Evolutionary conservation across 1,140 invertebrate species (phyloP).

Genomic region (Helicoverpa armigera): DNA sequence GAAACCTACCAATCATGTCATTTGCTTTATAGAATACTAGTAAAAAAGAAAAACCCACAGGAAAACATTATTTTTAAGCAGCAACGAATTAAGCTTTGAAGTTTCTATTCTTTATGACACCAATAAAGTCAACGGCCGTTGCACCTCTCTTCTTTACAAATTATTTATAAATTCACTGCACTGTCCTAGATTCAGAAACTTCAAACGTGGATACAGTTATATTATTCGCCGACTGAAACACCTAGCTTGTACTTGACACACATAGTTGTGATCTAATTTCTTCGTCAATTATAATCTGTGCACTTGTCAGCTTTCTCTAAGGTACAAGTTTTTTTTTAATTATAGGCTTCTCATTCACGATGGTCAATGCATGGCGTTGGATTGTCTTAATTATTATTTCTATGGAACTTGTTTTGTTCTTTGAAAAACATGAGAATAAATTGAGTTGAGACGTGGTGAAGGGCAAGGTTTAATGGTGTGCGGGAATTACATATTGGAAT

Average conservation of each 20-base stretch:
- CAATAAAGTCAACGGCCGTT: background rate
- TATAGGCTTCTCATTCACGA: background rate
- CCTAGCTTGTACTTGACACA: slow-evolving; percentile 20
- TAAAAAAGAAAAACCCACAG: too few relatives aligned
- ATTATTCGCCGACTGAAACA: background rate
- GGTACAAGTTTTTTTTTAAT: background rate
- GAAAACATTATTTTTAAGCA: too few relatives aligned
- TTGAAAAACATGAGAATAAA: too few relatives aligned
- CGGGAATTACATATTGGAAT: too few relatives aligned
- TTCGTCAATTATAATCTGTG: slow-evolving; percentile 5
- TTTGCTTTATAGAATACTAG: too few relatives aligned
- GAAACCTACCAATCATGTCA: too few relatives aligned
- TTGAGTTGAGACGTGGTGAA: too few relatives aligned
- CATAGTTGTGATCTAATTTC: slow-evolving; percentile 17
- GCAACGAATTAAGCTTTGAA: background rate
- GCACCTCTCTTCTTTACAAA: background rate
- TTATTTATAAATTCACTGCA: background rate
- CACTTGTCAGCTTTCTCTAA: background rate
- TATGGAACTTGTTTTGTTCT: too few relatives aligned
- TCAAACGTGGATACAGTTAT: background rate
- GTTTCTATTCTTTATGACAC: background rate
- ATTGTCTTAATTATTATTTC: too few relatives aligned
- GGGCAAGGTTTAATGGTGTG: too few relatives aligned
- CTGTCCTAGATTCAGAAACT: background rate
- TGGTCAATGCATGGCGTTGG: too few relatives aligned